Conservation (phyloP, 1,140 invertebrate genomes). For the Bactericera cockerelli region DNA sequence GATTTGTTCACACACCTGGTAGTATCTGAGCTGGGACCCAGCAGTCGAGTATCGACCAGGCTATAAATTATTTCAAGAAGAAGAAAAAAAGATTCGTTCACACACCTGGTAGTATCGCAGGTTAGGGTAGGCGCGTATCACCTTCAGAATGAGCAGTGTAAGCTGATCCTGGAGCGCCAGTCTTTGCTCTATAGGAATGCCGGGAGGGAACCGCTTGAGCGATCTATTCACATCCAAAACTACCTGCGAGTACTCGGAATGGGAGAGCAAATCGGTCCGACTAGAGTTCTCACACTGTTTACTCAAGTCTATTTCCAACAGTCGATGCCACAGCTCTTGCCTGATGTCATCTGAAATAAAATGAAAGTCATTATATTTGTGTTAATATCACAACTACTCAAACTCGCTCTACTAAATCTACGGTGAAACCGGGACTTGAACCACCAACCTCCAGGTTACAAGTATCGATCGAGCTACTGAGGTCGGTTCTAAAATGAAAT, state of each 20-base stretch:
- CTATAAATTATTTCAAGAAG: too few species aligned
- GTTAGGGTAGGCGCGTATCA: conserved; percentile 69
- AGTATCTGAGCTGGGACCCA: too few species aligned
- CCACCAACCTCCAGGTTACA: too few species aligned
- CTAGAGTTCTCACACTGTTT: conserved; percentile 38
- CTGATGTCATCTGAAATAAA: conserved; percentile 63
- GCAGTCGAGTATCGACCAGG: too few species aligned
- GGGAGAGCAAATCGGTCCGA: conserved; percentile 52
- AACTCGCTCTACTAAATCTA: too few species aligned
- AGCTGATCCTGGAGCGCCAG: conserved; percentile 71
- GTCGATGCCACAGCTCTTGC: conserved; percentile 61
- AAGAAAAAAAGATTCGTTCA: too few species aligned
- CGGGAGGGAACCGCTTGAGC: conserved; percentile 73
- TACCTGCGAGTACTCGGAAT: conserved; percentile 82
- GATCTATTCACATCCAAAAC: conserved; percentile 82
- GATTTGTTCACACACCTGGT: conserved; percentile 47
- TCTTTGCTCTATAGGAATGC: conserved; percentile 67
- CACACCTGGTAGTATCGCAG: conserved; percentile 81
- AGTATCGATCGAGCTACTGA: too few species aligned
- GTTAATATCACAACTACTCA: too few species aligned
- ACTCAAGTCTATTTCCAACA: conserved; percentile 52
- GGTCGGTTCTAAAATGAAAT: too few species aligned
- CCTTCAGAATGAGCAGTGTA: conserved; percentile 70
- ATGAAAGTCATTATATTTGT: too few species aligned
- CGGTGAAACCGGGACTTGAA: too few species aligned